Percentiles rank a stretch among this genome's conserved stretches.
Conservation (phyloP, 1,140 invertebrate species). For the Drosophila pectinifera region DNA sequence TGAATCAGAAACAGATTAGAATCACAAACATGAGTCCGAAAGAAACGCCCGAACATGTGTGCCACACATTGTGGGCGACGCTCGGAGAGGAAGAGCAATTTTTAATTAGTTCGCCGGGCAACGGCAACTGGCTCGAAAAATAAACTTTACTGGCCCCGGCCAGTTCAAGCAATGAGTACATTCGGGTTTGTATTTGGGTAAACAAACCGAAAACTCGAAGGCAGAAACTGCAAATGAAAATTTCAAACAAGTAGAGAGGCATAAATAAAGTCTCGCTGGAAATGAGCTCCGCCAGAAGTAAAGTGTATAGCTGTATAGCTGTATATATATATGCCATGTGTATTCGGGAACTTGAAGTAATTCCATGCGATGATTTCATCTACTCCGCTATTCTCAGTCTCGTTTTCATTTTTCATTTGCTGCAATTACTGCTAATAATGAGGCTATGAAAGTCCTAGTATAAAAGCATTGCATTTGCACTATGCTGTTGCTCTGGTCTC, state of each 20-base stretch:
- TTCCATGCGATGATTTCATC: slow-evolving; percentile 80
- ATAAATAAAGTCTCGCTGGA: slow-evolving; percentile 70
- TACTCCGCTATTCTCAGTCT: slow-evolving; percentile 51
- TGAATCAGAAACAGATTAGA: slow-evolving; percentile 35
- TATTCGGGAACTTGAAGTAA: slow-evolving; percentile 70
- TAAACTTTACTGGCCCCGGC: slow-evolving; percentile 62
- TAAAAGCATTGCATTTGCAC: slow-evolving; percentile 18
- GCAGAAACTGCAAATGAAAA: slow-evolving; percentile 76
- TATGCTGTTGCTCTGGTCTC: slow-evolving; percentile 26
- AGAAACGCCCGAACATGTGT: slow-evolving; percentile 56
- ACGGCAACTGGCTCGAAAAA: slow-evolving; percentile 62
- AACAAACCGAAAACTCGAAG: slow-evolving; percentile 56
- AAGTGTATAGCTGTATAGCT: slow-evolving; percentile 34
- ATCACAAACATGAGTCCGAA: slow-evolving; percentile 12
- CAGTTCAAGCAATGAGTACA: slow-evolving; percentile 60
- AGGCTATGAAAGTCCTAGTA: slow-evolving; percentile 12
- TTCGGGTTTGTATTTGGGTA: slow-evolving; percentile 44
- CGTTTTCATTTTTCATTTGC: slow-evolving; percentile 17
- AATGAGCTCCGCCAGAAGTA: slow-evolving; percentile 65
- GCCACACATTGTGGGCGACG: slow-evolving; percentile 58
- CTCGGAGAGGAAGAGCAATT: slow-evolving; percentile 23
- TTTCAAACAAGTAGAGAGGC: slow-evolving; percentile 62
- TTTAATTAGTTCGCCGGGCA: slow-evolving; percentile 73
- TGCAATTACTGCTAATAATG: slow-evolving; percentile 45
- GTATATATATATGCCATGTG: slow-evolving; percentile 43